Conservation (phyloP, 2,113 vertebrate species). For the Balaenoptera acutorostrata region DNA sequence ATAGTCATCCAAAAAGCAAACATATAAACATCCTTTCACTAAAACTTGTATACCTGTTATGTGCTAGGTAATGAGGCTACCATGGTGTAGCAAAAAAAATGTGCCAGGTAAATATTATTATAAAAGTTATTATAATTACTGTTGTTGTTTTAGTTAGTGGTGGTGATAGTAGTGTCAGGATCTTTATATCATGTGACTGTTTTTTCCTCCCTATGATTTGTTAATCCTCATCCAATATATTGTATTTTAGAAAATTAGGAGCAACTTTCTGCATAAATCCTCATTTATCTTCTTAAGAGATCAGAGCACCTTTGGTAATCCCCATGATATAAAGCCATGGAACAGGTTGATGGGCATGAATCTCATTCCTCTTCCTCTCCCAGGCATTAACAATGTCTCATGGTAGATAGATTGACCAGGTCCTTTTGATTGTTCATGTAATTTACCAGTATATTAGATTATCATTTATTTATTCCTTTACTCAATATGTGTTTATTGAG, state of each 20-base stretch:
- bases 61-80: background rate
- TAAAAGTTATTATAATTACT: background rate
- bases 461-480: background rate
- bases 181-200: background rate
- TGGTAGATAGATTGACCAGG: background rate
- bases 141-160: background rate
- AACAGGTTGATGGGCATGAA: background rate
- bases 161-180: background rate
- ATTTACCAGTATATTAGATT: background rate
- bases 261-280: background rate
- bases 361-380: background rate
- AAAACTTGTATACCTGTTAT: background rate
- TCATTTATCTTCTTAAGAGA: background rate
- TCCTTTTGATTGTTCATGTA: background rate
- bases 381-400: background rate
- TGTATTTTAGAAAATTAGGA: background rate
- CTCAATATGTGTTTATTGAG: background rate
- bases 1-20: background rate
- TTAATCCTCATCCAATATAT: background rate
- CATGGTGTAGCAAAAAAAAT: accelerated
- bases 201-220: background rate
- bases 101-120: accelerated
- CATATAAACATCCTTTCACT: background rate
- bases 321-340: too few relatives aligned
- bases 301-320: too few relatives aligned